phyloP scores from a whole-genome alignment of 1,140 invertebrate genomes.

The Zaprionus kolodkinae region DNA sequence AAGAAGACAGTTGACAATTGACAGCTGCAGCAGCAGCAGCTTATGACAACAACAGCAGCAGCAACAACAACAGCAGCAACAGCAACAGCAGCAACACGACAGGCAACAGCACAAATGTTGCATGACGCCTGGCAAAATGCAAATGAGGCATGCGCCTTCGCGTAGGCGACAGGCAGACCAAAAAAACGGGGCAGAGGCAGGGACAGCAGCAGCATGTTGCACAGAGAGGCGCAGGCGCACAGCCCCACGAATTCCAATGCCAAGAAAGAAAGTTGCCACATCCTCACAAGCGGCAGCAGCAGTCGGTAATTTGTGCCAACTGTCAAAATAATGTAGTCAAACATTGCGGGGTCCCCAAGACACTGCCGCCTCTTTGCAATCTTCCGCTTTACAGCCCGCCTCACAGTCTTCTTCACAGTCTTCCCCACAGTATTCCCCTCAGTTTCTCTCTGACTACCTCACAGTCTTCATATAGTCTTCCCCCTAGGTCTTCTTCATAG shows the following conservation, averaged over 20 bases:
- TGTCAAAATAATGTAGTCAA: slow-evolving; percentile 73
- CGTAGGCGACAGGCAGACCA: slow-evolving; percentile 59
- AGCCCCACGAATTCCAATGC: slow-evolving; percentile 32
- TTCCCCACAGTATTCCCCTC: background rate
- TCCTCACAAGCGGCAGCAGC: slow-evolving; percentile 18
- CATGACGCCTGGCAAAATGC: slow-evolving; percentile 73
- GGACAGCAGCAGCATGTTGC: slow-evolving; percentile 24
- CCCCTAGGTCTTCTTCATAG: background rate
- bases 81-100: slow-evolving; percentile 28
- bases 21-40: slow-evolving; percentile 42
- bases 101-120: slow-evolving; percentile 54
- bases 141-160: slow-evolving; percentile 69
- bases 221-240: slow-evolving; percentile 32
- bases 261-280: slow-evolving; percentile 39
- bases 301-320: slow-evolving; percentile 70
- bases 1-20: slow-evolving; percentile 50
- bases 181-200: slow-evolving; percentile 26
- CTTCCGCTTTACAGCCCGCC: no score
- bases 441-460: background rate
- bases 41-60: slow-evolving; percentile 64
- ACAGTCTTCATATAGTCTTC: background rate
- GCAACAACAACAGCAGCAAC: slow-evolving; percentile 30
- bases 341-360: slow-evolving; percentile 10
- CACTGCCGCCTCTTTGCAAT: background rate
- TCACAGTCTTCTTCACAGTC: background rate